Base-by-base conservation (phyloP, 2,888 invertebrate genomes). In the Eumerus sabulonum region DNA sequence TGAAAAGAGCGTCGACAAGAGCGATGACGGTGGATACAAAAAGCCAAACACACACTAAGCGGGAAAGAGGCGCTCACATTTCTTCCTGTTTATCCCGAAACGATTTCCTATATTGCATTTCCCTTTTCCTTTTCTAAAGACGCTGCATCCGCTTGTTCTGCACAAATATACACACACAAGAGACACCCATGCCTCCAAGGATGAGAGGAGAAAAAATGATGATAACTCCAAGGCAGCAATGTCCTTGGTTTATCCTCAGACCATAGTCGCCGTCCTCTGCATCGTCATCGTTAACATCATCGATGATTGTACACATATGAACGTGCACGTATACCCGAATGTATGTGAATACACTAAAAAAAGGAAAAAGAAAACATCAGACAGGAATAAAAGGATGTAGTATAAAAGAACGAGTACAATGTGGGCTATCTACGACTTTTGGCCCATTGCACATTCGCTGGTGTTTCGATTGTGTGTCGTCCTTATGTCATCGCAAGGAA, bases 71-170 rank as follows among this genome's bases (percentile, higher is more conserved):
- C 27, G 27, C 27, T 76, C 63, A 63, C 62, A 76, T 72, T 81
- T 63, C n/a, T 81, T 74, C 76, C 72, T 67, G 83, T 84, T 82
- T 84, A 83, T 86, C 84, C 84, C 84, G 86, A 87, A 86, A 86
- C 86, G 87, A 87, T 87, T 87, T 87, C 87, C 87, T 86, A 85
- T 85, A 87, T 87, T 87, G 86, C 86, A 87, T 86, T 87, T 87
- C 85, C 85, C 86, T 84, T 84, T 87, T 87, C 87, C 87, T 86
- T 76, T 83, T 79, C 83, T 82, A 86, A 84, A 85, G 86, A 86
- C 84, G 85, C 84, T 83, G 84, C 86, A 87, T 86, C 87, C 86
- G 87, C 70, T 77, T 72, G 56, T 62, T 66, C 27, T 18, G 14
- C 53, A 62, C 50, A 72, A 68, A 57, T 57, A 27, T 35, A 35